Conservation (phyloP, 2,113 vertebrate genomes). For the Meleagris gallopavo region DNA sequence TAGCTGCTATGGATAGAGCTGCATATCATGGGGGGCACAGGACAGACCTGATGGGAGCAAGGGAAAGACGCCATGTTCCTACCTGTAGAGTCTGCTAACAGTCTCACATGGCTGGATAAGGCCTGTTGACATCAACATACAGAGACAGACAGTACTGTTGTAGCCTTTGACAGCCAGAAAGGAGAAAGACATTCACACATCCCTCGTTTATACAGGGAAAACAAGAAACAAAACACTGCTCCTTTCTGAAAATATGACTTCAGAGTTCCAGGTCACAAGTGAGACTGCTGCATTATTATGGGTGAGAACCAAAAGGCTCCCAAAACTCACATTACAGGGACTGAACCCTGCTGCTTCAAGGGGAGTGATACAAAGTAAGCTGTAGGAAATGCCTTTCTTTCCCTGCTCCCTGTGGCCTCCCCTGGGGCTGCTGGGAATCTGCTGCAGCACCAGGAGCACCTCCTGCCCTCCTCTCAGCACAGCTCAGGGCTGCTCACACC, state of each 20-base stretch:
- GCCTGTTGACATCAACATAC: not conserved
- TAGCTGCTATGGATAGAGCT: not conserved
- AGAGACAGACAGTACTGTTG: not conserved
- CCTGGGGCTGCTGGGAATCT: too few relatives aligned
- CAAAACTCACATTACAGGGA: not conserved
- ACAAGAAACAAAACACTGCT: not conserved
- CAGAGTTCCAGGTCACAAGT: not conserved
- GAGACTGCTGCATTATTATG: not conserved
- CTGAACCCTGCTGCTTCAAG: not conserved
- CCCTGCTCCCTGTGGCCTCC: not conserved
- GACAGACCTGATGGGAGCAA: not conserved
- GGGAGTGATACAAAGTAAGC: not conserved
- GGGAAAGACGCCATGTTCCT: rapidly evolving
- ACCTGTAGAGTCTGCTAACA: not conserved
- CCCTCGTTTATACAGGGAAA: not conserved
- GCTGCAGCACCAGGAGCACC: too few relatives aligned
- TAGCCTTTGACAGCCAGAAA: not conserved
- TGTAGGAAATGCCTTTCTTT: not conserved
- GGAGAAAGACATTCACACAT: not conserved
- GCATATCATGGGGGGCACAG: not conserved
- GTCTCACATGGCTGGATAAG: not conserved
- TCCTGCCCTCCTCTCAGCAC: too few relatives aligned
- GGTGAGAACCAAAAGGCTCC: not conserved
- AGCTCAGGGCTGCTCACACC: not conserved
- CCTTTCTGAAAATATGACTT: not conserved